Evolutionary conservation across 2,888 invertebrate genomes (phyloP).

Genomic region (Cheilosia urbana): DNA sequence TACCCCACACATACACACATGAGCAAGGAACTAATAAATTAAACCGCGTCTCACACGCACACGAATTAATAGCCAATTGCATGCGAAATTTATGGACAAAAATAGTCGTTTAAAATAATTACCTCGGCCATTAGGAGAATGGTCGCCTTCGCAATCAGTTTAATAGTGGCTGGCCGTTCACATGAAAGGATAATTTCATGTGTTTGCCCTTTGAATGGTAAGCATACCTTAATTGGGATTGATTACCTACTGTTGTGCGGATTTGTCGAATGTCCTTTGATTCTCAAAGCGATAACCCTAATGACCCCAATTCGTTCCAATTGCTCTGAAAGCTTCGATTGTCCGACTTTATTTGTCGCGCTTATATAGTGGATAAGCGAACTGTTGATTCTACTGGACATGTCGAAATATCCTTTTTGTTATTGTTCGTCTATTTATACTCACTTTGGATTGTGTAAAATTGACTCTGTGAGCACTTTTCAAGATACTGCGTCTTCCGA

Average conservation of each 20-base stretch:
- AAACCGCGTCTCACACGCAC: constrained; percentile 1
- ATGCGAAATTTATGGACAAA: constrained; percentile 55
- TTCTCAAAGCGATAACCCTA: constrained; percentile 8
- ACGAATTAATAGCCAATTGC: constrained; percentile 57
- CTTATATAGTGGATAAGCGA: constrained; percentile 16
- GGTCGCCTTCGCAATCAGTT: constrained; percentile 17
- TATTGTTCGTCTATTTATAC: background rate
- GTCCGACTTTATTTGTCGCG: constrained; percentile 21
- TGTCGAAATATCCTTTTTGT: constrained; percentile 6
- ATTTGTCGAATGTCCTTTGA: constrained; percentile 11
- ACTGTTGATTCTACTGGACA: constrained; percentile 44
- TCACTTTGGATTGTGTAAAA: background rate
- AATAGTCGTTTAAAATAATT: constrained; percentile 70
- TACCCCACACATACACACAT: background rate
- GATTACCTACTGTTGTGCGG: constrained; percentile 7
- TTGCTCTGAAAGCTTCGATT: constrained; percentile 25
- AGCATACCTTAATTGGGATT: constrained; percentile 6
- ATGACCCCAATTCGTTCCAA: constrained; percentile 47
- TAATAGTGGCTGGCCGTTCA: background rate
- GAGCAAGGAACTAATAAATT: constrained; percentile 31
- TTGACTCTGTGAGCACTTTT: constrained; percentile 2
- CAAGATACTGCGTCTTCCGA: background rate
- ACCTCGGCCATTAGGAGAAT: constrained; percentile 24
- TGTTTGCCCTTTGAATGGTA: constrained; percentile 20
- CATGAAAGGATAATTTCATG: constrained; percentile 35